Conservation (phyloP, 2,797 vertebrate species). For the Sternarchorhynchus goeldii region DNA sequence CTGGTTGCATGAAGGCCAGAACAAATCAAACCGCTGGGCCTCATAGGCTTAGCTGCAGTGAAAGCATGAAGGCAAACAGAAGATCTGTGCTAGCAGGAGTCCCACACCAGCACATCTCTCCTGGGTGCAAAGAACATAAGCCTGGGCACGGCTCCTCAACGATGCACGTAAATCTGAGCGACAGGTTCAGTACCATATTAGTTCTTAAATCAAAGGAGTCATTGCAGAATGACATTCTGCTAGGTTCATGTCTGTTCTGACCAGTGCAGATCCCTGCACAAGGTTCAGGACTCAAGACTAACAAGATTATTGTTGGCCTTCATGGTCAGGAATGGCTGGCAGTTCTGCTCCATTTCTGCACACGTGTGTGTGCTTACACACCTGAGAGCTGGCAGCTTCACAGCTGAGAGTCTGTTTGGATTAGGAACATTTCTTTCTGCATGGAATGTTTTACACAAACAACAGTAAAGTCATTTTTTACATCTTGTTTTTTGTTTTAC, state of each 20-base stretch:
- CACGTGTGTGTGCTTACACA: conserved; percentile 18
- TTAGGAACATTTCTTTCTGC: background rate
- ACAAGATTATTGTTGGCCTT: conserved; percentile 18
- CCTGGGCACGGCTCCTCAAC: conserved; percentile 24
- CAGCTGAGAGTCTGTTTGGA: background rate
- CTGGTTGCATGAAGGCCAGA: conserved; percentile 47
- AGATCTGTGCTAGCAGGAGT: conserved; percentile 30
- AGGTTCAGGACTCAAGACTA: background rate
- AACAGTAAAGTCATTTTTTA: background rate
- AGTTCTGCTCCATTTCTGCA: conserved; percentile 20
- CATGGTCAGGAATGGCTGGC: conserved; percentile 28
- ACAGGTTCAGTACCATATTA: background rate
- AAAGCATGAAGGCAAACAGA: conserved; percentile 38
- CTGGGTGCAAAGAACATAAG: background rate
- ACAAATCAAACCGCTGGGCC: conserved; percentile 46
- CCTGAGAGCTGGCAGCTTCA: conserved; percentile 21
- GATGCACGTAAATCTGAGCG: conserved; percentile 28
- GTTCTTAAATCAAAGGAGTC: conserved; percentile 17
- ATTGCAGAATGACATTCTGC: conserved; percentile 1
- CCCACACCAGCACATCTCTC: background rate
- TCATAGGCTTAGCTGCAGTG: conserved; percentile 26
- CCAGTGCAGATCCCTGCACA: background rate
- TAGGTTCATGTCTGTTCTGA: background rate
- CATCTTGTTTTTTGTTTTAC: background rate
- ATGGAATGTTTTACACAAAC: background rate